Evolutionary conservation across 64 coral and sea anemone species (phyloP), one percentile per base, ranked within the genome.

Genomic region (Dendrophyllia cribrosa): DNA sequence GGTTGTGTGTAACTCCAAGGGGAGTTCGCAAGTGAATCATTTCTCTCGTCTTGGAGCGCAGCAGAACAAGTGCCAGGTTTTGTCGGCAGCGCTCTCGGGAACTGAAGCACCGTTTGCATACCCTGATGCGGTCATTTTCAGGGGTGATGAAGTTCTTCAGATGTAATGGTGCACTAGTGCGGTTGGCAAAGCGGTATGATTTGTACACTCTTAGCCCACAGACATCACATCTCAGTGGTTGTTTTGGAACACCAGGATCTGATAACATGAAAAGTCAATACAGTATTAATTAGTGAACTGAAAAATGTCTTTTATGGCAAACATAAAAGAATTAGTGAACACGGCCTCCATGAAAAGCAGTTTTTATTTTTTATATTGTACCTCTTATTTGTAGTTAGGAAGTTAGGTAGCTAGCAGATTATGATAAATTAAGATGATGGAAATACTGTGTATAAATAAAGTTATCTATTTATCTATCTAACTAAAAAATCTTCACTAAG

Each of bases 191-290:
- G 52, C 95, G 95, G 43, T 96, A 96, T 7, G 95, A 96, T 56
- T 96, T 96, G 50, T 86, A 96, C 2, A 86, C 95, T 86, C 95
- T 92, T 4, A 96, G 72, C 9, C 92, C 95, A 81, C 95, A 96
- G n/a, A 96, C 95, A 59, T 91, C 91, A 50, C 95, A 96, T 80
- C 95, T 93, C 82, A 90, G 68, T 13, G 91, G 95, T 58, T 86
- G 44, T 14, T 61, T 61, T 19, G 59, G 90, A 20, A 78, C 66
- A 51, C 44, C 65, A 52, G 52, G 63, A 53, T 19, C 48, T 48
- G 51, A 78, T 1, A 86, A 19, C 68, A 51, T 13, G 20, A 53
- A 17, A 51, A 65, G 10, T 5, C 4, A 24, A 24, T 25, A 21
- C 20, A 69, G 7, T 11, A 8, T 24, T 19, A 8, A 69, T 56